Evolutionary conservation across 2,888 invertebrate genomes (phyloP).

Genomic region (Hemistola chrysoprasaria): DNA sequence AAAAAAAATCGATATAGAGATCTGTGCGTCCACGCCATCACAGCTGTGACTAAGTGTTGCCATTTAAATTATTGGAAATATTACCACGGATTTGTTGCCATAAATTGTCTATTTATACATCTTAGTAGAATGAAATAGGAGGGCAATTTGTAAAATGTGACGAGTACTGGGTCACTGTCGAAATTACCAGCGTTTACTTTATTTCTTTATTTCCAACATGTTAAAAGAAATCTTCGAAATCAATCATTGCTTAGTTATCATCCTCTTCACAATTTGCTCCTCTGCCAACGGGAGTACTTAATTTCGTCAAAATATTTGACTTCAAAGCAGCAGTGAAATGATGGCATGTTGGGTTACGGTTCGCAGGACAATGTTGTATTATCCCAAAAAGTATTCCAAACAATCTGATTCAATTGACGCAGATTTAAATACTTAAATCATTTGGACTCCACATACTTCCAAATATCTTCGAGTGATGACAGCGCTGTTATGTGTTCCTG

Average conservation of each 20-base stretch:
- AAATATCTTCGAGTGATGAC: too few species aligned
- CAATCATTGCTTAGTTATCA: not conserved
- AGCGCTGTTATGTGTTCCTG: too few species aligned
- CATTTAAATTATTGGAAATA: constrained; percentile 5
- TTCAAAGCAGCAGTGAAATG: constrained; percentile 1
- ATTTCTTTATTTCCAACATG: too few species aligned
- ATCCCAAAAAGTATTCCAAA: constrained; percentile 2
- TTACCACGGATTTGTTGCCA: constrained; percentile 2
- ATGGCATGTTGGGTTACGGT: not conserved
- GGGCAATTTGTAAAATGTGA: too few species aligned
- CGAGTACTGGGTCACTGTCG: too few species aligned
- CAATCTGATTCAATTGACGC: not conserved
- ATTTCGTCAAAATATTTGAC: not conserved
- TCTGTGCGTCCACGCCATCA: too few species aligned
- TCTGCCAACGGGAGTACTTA: not conserved
- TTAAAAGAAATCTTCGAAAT: not conserved
- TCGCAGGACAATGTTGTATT: constrained; percentile 1
- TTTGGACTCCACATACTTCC: too few species aligned
- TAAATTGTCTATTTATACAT: not conserved
- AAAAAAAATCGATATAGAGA: not conserved
- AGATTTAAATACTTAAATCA: constrained; percentile 3
- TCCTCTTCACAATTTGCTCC: constrained; percentile 3
- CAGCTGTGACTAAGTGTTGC: too few species aligned
- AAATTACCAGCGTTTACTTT: too few species aligned
- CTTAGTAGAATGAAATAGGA: not conserved